phyloP scores from a whole-genome alignment of 2,797 vertebrate species.

The Falco naumanni region DNA sequence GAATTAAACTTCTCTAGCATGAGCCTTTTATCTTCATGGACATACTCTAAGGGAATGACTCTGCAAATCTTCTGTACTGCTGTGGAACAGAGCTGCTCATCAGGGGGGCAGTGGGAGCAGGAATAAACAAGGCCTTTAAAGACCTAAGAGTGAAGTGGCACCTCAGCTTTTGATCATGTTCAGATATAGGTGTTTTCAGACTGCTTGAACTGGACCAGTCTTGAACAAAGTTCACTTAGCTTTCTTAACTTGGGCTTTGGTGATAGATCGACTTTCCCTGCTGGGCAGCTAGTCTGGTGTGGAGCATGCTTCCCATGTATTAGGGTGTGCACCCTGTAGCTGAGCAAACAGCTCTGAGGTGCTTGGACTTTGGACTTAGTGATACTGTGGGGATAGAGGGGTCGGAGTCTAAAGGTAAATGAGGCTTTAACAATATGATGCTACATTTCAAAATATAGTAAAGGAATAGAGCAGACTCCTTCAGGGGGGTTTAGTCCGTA shows the following conservation, averaged over 20 bases:
- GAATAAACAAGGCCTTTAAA: not conserved
- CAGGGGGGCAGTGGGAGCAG: not conserved
- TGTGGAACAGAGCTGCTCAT: not conserved
- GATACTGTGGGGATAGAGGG: not conserved
- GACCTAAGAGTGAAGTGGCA: not conserved
- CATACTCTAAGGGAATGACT: constrained; percentile 18
- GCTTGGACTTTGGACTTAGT: not conserved
- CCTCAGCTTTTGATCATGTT: not conserved
- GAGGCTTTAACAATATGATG: not conserved
- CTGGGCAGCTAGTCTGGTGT: not conserved
- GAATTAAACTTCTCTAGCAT: not conserved
- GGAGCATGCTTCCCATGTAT: not conserved
- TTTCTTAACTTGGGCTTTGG: not conserved
- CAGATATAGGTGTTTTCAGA: not conserved
- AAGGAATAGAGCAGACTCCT: not conserved
- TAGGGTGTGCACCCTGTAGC: not conserved
- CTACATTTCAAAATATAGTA: not conserved
- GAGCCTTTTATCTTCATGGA: not conserved
- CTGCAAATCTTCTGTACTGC: not conserved
- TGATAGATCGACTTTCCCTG: not conserved
- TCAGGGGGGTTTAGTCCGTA: not conserved
- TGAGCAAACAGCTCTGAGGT: not conserved
- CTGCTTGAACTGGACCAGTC: not conserved
- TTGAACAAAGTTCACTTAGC: not conserved
- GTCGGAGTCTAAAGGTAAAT: not conserved